Evolutionary conservation across 2,113 vertebrate genomes (phyloP), one percentile per base, ranked within the genome.

Genomic region (Accipiter cooperii): DNA sequence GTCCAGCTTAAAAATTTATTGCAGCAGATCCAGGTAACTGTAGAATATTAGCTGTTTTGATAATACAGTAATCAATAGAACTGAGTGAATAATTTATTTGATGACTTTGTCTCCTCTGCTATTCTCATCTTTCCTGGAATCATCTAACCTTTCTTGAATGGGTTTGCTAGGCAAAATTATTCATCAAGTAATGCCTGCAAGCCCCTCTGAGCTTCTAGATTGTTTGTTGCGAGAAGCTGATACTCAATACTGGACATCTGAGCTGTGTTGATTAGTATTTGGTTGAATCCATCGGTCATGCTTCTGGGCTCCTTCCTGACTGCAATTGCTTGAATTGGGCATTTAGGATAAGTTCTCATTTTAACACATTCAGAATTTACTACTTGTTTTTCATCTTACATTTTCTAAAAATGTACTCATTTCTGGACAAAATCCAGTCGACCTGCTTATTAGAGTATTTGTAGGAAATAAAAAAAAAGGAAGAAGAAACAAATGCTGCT

Each of bases 1-100:
- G 98, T 99, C 87, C 99, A 99, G 64, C 98, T 99, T 79, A 99
- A 99, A 98, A 99, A 99, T 97, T 98, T 99, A 95, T 98, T 99
- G 51, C 99, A 99, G 97, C 99, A 99, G 97, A 99, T 99, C 89
- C 99, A 99, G 99, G 99, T 99, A 98, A 98, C 91, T 51, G 38
- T 42, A 84, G 84, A 92, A 60, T 88, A 88, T 80, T 75, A 76
- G 74, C 55, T 95, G 77, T 91, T 94, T 90, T 91, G 84, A 63
- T 88, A 91, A 92, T 91, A 86, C 40, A 61, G 20, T 86, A 65
- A 91, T 96, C 95, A 92, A 94, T 94, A 66, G 82, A 95, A 87
- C 38, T 36, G 85, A 82, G 73, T 95, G 69, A 93, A 96, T 97
- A 93, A 96, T 96, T 95, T 90, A 97, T 95, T 79, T 82, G 52